Evolutionary conservation across 2,113 vertebrate species (phyloP).

Genomic region (Catharus bicknelli): DNA sequence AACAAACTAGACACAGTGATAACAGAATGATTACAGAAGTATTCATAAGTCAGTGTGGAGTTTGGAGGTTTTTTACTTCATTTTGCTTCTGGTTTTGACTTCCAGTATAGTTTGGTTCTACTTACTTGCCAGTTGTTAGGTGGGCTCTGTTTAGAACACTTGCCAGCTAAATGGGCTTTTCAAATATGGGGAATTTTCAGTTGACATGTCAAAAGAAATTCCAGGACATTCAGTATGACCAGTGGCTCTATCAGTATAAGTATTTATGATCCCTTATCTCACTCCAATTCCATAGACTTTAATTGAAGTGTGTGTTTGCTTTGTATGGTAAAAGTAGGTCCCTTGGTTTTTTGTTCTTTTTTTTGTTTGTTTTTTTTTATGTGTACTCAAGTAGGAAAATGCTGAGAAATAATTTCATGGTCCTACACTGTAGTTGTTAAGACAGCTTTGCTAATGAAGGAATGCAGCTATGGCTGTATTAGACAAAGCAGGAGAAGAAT

Average conservation of each 20-base stretch:
- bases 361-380: neutral
- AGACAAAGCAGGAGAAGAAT: neutral
- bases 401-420: conserved; percentile 5
- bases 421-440: neutral
- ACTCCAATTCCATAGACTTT: neutral
- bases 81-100: conserved; percentile 11
- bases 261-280: conserved; percentile 8
- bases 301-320: conserved; percentile 53
- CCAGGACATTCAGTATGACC: conserved; percentile 10
- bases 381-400: conserved; percentile 1
- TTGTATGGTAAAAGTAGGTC: conserved; percentile 49
- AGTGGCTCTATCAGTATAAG: conserved; percentile 23
- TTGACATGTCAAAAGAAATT: conserved; percentile 5
- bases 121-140: conserved; percentile 8
- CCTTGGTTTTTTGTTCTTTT: conserved; percentile 12
- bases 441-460: neutral
- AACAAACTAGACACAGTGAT: neutral
- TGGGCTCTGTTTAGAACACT: conserved; percentile 11
- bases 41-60: neutral
- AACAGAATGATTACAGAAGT: neutral
- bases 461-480: conserved; percentile 31
- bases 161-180: neutral
- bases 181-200: neutral
- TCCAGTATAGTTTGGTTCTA: neutral
- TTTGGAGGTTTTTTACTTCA: neutral